Evolutionary conservation across 2,888 invertebrate genomes (phyloP).

Genomic region (Macropis europaea): DNA sequence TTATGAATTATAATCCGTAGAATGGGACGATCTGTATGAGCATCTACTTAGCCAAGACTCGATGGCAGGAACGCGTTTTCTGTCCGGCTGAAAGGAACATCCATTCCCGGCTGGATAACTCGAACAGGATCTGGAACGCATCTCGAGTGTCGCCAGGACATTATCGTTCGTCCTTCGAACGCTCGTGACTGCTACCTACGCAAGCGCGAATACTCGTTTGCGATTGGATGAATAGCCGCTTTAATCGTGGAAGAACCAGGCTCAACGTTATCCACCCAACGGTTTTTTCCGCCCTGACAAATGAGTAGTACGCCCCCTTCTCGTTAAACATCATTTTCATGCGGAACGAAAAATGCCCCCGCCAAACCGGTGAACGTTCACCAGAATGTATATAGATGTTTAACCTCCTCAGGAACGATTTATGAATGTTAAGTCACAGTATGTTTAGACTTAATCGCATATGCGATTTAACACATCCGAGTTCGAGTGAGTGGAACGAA

Average conservation of each 20-base stretch:
- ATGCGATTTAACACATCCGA: no score
- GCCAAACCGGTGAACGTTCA: slow-evolving; percentile 8
- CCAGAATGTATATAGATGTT: no score
- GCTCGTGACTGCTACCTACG: slow-evolving; percentile 49
- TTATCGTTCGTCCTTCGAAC: slow-evolving; percentile 67
- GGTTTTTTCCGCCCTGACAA: slow-evolving; percentile 28
- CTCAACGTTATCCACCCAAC: slow-evolving; percentile 26
- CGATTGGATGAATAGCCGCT: slow-evolving; percentile 44
- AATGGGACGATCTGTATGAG: slow-evolving; percentile 11
- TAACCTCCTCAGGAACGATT: no score
- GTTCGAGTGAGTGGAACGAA: no score
- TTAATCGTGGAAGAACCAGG: slow-evolving; percentile 55
- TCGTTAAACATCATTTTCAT: slow-evolving; percentile 50
- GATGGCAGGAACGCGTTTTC: slow-evolving; percentile 34
- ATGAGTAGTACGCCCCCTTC: slow-evolving; percentile 48
- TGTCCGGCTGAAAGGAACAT: slow-evolving; percentile 37
- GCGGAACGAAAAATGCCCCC: slow-evolving; percentile 22
- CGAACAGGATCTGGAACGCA: slow-evolving; percentile 59
- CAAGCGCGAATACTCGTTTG: slow-evolving; percentile 25
- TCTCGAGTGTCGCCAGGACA: slow-evolving; percentile 62
- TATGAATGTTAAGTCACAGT: no score
- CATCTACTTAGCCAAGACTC: slow-evolving; percentile 13
- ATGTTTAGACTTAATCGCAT: no score
- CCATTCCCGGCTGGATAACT: slow-evolving; percentile 45
- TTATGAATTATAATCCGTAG: slow-evolving; percentile 45